These are phyloP conservation scores for Aphis craccivora DNA, from an alignment of 1,140 invertebrate species.

Conservation along the genomic window DNA sequence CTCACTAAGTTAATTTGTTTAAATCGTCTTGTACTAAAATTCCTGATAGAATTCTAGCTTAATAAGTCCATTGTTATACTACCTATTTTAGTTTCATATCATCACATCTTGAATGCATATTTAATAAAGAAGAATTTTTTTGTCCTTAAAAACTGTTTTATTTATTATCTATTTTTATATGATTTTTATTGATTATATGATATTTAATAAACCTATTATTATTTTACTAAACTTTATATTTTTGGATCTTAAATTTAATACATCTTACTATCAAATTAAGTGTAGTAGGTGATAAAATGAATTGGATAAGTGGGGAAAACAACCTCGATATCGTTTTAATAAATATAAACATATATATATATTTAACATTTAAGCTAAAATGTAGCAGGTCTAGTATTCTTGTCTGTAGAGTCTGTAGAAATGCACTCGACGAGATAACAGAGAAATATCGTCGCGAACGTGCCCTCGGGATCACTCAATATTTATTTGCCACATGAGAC, in stretches of 20 bases:
- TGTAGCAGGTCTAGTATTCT: not conserved
- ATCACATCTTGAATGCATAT: too few species aligned
- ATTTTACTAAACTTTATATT: not conserved
- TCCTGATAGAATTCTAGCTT: too few species aligned
- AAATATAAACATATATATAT: not conserved
- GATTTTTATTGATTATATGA: not conserved
- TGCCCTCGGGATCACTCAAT: slow-evolving; percentile 47
- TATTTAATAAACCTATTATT: not conserved
- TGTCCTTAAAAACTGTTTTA: too few species aligned
- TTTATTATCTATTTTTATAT: not conserved
- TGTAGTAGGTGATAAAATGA: not conserved
- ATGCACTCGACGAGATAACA: slow-evolving; percentile 35
- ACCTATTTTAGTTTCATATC: too few species aligned
- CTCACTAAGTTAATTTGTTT: not conserved
- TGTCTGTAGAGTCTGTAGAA: not conserved
- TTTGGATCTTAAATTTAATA: not conserved
- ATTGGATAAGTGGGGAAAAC: not conserved
- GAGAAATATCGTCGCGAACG: slow-evolving; percentile 45
- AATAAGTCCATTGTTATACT: too few species aligned
- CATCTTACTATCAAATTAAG: not conserved
- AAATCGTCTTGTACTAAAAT: too few species aligned
- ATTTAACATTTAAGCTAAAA: slow-evolving; percentile 1
- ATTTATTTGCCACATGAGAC: slow-evolving; percentile 45
- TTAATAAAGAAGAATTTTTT: too few species aligned
- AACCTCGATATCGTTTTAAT: not conserved